Percentiles rank a stretch among this genome's conserved stretches.
Evolutionary conservation across 2,113 vertebrate genomes (phyloP).

Genomic region (Piprites chloris): DNA sequence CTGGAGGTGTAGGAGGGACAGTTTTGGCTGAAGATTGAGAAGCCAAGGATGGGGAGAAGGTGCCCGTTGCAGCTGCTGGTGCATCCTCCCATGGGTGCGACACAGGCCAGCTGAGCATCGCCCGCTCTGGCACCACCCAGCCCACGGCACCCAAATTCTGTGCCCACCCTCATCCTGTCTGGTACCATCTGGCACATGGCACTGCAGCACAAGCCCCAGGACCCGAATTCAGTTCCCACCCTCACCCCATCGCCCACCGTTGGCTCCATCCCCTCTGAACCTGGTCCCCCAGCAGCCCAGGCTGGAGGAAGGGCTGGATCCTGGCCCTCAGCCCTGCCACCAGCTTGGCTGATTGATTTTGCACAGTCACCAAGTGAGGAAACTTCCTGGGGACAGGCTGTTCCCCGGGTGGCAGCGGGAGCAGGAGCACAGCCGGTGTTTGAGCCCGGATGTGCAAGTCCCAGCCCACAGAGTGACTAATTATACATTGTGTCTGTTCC

Average conservation of each 20-base stretch:
- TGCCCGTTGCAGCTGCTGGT: not conserved
- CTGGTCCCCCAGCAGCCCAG: not conserved
- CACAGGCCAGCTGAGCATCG: accelerated
- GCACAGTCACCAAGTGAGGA: not conserved
- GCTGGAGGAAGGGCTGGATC: not conserved
- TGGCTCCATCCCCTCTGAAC: not conserved
- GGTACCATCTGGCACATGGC: not conserved
- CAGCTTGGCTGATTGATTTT: not conserved
- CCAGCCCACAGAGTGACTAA: not conserved
- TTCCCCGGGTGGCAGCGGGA: not conserved
- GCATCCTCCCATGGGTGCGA: accelerated
- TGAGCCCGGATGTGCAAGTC: not conserved
- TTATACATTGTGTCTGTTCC: not conserved
- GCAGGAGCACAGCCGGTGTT: not conserved
- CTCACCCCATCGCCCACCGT: not conserved
- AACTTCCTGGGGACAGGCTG: constrained; percentile 24
- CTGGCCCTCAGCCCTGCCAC: not conserved
- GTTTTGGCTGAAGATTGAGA: not conserved
- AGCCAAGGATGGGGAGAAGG: not conserved
- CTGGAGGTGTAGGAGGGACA: not conserved
- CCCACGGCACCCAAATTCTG: not conserved
- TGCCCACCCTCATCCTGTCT: not conserved
- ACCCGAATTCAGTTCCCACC: not conserved
- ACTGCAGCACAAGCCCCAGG: not conserved
- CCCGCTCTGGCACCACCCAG: accelerated